Evolutionary conservation across 2,888 invertebrate genomes (phyloP), one percentile per base, ranked within the genome.

Genomic region (Monoplex corrugatus): DNA sequence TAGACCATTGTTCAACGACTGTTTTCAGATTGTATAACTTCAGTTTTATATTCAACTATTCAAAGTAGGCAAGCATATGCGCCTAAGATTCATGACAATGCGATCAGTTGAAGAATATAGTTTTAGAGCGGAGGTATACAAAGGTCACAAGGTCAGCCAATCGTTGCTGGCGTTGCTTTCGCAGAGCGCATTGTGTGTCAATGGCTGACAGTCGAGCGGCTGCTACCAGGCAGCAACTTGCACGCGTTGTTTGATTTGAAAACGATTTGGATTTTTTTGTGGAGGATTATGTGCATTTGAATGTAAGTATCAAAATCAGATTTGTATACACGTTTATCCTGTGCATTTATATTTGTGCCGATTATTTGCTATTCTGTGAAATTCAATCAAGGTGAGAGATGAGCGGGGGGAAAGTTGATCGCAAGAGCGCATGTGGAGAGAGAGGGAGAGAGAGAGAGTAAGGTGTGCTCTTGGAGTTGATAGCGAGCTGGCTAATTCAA

Each of bases 91-190:
- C 28, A 8, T 80, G 23, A 10, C 28, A 10, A 40, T n/a, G n/a
- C n/a, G n/a, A 80, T 43, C 40, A 6, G 28, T 80, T 3, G 23
- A 35, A 32, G 35, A 13, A 75, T 43, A 80, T 6, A 43, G 40
- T 3, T 43, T 43, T 43, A 35, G 35, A 19, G 84, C 84, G 84
- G 50, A 84, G 28, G 50, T 35, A 84, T 44, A 84, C 57, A 35
- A 57, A 84, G 84, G 45, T 84, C 84, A 84, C 23, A 57, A 32
- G 50, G 84, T 84, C 84, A 84, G 57, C 84, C 84, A 84, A 84
- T 84, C 23, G 84, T 23, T 35, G 50, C 35, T 38, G 50, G 19
- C 44, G 84, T 50, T 38, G n/a, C 84, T 84, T 57, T 23, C 35
- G 45, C 45, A 32, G 35, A 57, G 84, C 50, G 45, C 84, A 84